Percentiles rank a stretch among this genome's conserved stretches.
These are phyloP conservation scores for Smutsia gigantea DNA, from an alignment of 2,797 vertebrate genomes.

Conservation along the genomic window DNA sequence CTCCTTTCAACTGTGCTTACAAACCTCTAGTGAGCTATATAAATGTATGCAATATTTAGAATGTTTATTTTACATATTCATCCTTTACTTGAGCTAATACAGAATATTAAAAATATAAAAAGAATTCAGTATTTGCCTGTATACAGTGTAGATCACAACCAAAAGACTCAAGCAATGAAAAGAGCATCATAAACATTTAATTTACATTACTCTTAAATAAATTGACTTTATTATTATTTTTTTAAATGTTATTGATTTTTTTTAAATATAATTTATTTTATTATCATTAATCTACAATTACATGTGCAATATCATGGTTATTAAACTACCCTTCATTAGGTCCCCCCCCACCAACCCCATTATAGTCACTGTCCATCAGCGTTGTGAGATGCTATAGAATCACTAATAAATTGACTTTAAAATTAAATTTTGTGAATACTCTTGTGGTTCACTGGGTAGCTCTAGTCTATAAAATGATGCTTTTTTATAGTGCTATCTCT, in stretches of 20 bases:
- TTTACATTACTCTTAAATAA: constrained; percentile 3
- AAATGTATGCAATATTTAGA: neutral
- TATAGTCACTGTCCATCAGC: no score
- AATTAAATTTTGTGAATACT: constrained; percentile 26
- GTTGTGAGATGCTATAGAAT: no score
- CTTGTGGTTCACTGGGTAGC: neutral
- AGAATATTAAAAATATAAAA: constrained; percentile 17
- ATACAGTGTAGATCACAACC: neutral
- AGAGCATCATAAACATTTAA: neutral
- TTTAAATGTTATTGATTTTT: no score
- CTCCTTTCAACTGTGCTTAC: neutral
- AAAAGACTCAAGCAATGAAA: neutral
- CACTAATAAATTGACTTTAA: no score
- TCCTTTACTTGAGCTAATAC: neutral
- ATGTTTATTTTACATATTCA: constrained; percentile 52
- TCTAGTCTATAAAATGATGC: neutral
- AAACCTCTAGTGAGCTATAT: neutral
- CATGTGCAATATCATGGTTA: no score
- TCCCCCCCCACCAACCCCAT: no score
- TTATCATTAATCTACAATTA: no score
- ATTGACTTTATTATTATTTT: no score
- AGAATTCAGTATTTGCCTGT: neutral
- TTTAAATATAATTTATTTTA: no score
- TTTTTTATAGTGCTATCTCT: neutral
- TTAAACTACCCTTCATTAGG: no score